Base-by-base conservation (phyloP, 2,888 invertebrate species). In the Aporophyla nigra region DNA sequence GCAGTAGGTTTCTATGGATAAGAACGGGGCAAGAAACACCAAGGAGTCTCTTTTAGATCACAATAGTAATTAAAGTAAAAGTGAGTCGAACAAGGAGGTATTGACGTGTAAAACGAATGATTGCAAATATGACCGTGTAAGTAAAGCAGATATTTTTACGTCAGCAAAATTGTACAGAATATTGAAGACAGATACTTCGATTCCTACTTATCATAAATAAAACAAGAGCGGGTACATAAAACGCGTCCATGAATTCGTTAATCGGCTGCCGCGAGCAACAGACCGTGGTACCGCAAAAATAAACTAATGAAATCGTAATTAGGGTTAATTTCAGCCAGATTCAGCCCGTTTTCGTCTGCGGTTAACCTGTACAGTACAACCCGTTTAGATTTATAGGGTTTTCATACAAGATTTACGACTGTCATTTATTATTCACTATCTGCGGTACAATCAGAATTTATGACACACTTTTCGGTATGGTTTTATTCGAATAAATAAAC, bases 361-460 rank as follows among this genome's bases (percentile, higher is more conserved):
- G 92, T 90, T 81, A 90, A 91, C 94, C 94, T 92, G 94, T 86
- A 89, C 92, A 90, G 90, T 90, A 92, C 93, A 92, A 92, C 91
- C 90, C 92, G 90, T 90, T 94, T 93, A 94, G 95, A 96, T 96
- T 96, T 96, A 96, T 95, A 90, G 92, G 91, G 92, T 95, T 95
- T 95, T 96, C 96, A 95, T 96, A 95, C 93, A 91, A 93, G 94
- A 96, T 96, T 96, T 96, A 96, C 91, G 94, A 92, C 89, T 91
- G 89, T 93, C 95, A 95, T 96, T 95, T 95, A 95, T 96, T 96
- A 96, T 96, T 95, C 95, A 95, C 91, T 95, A 95, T 95, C 95
- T 92, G 91, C 87, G 92, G 93, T 91, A 93, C 92, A 94, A 95
- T 95, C 95, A 92, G 78, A 92, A 96, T 96, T 96, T 96, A 96